Evolutionary conservation across 2,888 invertebrate genomes (phyloP).

Genomic region (Zonitis immaculata): DNA sequence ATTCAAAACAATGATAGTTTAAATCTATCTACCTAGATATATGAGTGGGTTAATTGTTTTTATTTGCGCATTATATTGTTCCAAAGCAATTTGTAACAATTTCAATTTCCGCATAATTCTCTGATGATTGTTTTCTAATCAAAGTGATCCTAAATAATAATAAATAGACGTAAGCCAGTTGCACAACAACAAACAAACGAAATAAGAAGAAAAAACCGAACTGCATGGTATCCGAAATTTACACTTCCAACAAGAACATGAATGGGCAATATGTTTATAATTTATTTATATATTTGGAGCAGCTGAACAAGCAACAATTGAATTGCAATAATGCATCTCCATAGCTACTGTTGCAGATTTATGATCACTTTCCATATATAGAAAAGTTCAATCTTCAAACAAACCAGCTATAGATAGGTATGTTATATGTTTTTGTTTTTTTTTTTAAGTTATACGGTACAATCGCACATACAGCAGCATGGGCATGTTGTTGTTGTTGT

Average conservation of each 20-base stretch:
- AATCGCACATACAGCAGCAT: background rate
- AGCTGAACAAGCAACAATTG: constrained; percentile 29
- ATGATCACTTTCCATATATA: constrained; percentile 19
- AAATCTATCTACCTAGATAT: background rate
- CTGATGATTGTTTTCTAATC: background rate
- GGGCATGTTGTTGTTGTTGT: background rate
- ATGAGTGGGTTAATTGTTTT: background rate
- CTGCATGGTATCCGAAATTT: background rate
- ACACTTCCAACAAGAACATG: constrained; percentile 18
- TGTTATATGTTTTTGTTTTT: too few species aligned
- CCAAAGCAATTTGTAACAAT: background rate
- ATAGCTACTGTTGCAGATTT: constrained; percentile 6
- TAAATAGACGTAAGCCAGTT: background rate
- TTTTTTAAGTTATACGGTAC: background rate
- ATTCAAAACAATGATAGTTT: background rate
- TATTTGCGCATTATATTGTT: background rate
- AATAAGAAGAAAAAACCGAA: background rate
- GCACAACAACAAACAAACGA: background rate
- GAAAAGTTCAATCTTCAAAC: constrained; percentile 7
- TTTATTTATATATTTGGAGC: constrained; percentile 29
- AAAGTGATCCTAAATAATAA: background rate
- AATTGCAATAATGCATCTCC: constrained; percentile 25
- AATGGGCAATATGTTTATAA: constrained; percentile 24
- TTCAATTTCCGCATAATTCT: background rate
- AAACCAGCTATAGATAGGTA: background rate